Evolutionary conservation across 2,113 vertebrate genomes (phyloP).

Genomic region (Camelus dromedarius): DNA sequence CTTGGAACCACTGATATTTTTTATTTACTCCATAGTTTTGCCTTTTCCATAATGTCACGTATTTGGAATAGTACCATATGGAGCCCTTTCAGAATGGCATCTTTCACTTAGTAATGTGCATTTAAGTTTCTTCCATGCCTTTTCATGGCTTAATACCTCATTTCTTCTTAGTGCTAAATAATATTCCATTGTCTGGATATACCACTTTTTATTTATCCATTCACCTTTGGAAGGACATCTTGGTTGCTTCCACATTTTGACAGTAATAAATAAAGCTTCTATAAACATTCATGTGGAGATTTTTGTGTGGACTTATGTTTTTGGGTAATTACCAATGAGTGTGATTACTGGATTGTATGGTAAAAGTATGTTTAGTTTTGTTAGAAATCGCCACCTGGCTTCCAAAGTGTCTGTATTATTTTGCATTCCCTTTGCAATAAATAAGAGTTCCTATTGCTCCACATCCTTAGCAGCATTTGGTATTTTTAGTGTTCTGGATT

Average conservation of each 20-base stretch:
- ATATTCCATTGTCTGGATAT: background rate
- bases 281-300: background rate
- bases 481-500: background rate
- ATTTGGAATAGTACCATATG: background rate
- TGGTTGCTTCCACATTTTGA: background rate
- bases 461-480: background rate
- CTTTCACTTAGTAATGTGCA: background rate
- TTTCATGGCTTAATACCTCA: background rate
- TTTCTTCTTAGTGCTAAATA: background rate
- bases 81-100: background rate
- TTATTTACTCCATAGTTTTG: slow-evolving; percentile 2
- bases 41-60: background rate
- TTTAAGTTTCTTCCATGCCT: background rate
- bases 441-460: background rate
- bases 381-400: background rate
- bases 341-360: background rate
- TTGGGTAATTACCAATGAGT: background rate
- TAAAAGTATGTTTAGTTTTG: background rate
- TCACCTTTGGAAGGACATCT: background rate
- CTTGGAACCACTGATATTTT: background rate
- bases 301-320: slow-evolving; percentile 7
- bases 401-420: background rate
- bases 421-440: background rate
- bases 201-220: background rate
- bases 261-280: background rate